Evolutionary conservation across 2,888 invertebrate species (phyloP).

Genomic region (Corythucha ciliata): DNA sequence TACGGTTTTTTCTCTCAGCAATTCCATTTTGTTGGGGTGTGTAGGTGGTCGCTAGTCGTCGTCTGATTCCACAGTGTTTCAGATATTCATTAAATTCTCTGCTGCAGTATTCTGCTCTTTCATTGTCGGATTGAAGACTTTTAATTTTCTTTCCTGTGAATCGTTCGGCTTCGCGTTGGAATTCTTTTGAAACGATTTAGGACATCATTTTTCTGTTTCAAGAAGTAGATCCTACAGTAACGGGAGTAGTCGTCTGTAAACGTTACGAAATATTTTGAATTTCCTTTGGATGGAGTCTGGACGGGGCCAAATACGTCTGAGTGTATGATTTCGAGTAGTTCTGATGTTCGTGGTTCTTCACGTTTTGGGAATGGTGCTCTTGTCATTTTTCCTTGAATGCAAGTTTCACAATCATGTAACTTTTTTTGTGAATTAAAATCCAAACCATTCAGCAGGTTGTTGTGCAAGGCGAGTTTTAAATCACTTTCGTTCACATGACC

Average conservation of each 20-base stretch:
- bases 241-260: conserved; percentile 35
- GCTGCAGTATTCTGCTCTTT: conserved; percentile 23
- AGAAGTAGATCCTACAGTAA: conserved; percentile 33
- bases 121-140: conserved; percentile 17
- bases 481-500: conserved; percentile 14
- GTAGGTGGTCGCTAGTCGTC: conserved; percentile 31
- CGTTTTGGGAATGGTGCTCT: conserved; percentile 12
- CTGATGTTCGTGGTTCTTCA: not conserved
- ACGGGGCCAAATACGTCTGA: conserved; percentile 34
- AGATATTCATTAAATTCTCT: conserved; percentile 8
- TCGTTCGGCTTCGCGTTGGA: conserved; percentile 31
- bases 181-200: conserved; percentile 28
- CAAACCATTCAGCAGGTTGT: conserved; percentile 12
- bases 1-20: conserved; percentile 37
- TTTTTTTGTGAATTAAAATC: conserved; percentile 10
- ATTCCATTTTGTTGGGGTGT: conserved; percentile 38
- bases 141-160: conserved; percentile 25
- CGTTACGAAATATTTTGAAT: conserved; percentile 32
- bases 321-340: conserved; percentile 33
- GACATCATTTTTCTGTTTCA: conserved; percentile 34
- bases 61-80: conserved; percentile 4
- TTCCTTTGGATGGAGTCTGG: conserved; percentile 28
- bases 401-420: conserved; percentile 16
- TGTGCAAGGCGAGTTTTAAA: conserved; percentile 8
- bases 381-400: conserved; percentile 18